Conservation (phyloP, 2,113 vertebrate species). For the Saimiri boliviensis region DNA sequence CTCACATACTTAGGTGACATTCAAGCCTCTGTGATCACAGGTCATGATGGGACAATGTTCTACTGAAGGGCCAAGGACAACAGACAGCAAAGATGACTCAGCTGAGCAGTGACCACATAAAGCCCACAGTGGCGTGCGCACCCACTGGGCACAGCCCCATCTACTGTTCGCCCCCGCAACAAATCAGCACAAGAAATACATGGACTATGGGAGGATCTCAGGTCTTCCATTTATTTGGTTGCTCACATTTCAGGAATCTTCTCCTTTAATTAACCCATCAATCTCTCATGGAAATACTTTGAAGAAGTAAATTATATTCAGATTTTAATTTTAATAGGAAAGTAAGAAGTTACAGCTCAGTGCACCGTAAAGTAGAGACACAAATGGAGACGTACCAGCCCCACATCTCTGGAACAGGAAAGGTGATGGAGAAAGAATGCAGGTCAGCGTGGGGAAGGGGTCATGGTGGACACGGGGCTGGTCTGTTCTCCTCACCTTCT, state of each 20-base stretch:
- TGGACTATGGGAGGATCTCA: not conserved
- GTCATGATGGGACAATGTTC: not conserved
- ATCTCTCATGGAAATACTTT: too few relatives aligned
- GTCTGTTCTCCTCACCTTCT: not conserved
- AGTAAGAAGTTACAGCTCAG: accelerated
- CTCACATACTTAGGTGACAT: too few relatives aligned
- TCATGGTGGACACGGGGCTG: not conserved
- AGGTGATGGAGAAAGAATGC: too few relatives aligned
- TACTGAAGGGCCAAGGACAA: not conserved
- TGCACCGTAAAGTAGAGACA: not conserved
- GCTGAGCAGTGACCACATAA: not conserved
- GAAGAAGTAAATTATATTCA: too few relatives aligned
- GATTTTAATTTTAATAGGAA: too few relatives aligned
- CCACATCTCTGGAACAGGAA: not conserved
- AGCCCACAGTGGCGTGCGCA: not conserved
- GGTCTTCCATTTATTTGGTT: not conserved
- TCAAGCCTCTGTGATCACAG: not conserved
- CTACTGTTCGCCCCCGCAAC: too few relatives aligned
- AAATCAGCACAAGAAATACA: not conserved
- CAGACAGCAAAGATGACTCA: not conserved
- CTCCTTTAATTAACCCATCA: too few relatives aligned
- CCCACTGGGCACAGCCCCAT: not conserved
- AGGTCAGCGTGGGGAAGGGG: not conserved
- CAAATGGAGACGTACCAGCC: too few relatives aligned
- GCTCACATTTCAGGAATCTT: not conserved